Base-by-base conservation (phyloP, 1,140 invertebrate species). In the Meloidogyne hapla region DNA sequence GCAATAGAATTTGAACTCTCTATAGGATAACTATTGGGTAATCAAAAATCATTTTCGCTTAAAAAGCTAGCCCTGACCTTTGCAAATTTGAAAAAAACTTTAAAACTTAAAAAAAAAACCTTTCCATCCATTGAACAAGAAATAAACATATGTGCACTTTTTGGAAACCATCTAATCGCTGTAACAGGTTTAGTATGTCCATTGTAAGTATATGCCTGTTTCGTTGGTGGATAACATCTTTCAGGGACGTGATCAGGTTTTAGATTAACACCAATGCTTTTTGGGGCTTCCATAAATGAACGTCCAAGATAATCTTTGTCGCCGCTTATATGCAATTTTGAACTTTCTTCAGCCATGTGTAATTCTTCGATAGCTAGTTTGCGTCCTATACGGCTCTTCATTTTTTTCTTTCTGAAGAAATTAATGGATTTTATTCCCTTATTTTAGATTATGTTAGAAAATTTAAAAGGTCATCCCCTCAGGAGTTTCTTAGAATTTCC, bases 181-280 rank as follows among this genome's bases (percentile, higher is more conserved):
- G 95, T 92, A 81, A 99, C 92, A n/a, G 95, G 95, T 88, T 99
- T 98, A 0, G 92, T 94, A 89, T 99, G 97, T 0, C 95, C 96
- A 80, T 93, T 91, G 94, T 95, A 99, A 0, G 94, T 95, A 88
- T 96, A 94, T 76, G 99, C 93, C 80, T 95, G 93, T 61, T 94
- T 92, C 90, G 99, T 99, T 26, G 97, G 97, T 76, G 99, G 90
- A 88, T 98, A 99, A 88, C 97, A 99, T 87, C 93, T 93, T 68
- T 94, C 93, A 0, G 96, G 96, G 26, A 94, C 93, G 15, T 92
- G 91, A 78, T 95, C 94, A n/a, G 93, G 93, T 62, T 92, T 92
- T 10, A 99, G 90, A 89, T 96, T 97, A 8, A 98, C 93, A 15
- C 94, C 96, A 81, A 97, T 92, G 90, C 97, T 94, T 85, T 95